Conservation (phyloP, 2,113 vertebrate genomes). For the Menura novaehollandiae region DNA sequence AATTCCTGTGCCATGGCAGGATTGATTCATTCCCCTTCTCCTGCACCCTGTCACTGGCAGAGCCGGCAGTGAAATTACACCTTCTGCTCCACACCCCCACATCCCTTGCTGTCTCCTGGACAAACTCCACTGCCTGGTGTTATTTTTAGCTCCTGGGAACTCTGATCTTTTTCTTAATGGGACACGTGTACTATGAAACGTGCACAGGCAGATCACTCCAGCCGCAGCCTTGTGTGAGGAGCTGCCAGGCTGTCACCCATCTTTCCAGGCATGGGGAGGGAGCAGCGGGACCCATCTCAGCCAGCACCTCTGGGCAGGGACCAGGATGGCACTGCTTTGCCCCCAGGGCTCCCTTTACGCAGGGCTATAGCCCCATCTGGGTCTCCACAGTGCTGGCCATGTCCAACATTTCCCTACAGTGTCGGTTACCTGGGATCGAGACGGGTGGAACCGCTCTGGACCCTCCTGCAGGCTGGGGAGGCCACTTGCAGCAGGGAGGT, state of each 20-base stretch:
- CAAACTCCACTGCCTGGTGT: not conserved
- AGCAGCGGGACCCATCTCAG: accelerated
- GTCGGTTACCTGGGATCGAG: accelerated
- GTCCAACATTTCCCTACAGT: accelerated
- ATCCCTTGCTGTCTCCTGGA: not conserved
- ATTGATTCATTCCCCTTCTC: not conserved
- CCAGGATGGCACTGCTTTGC: not conserved
- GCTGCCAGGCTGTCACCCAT: accelerated
- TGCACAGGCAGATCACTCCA: not conserved
- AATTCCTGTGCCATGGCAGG: not conserved
- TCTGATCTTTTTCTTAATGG: constrained; percentile 48
- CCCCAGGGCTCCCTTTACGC: accelerated
- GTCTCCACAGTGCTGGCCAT: not conserved
- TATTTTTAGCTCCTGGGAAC: constrained; percentile 48
- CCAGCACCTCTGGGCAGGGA: not conserved
- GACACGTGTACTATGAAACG: not conserved
- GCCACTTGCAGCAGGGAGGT: not conserved
- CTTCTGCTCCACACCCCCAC: not conserved
- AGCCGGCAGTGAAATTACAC: not conserved
- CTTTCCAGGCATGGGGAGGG: not conserved
- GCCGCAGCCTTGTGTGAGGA: not conserved
- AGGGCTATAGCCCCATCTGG: not conserved
- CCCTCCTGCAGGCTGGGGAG: not conserved
- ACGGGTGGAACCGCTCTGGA: accelerated
- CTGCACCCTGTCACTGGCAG: not conserved